Percentiles rank a stretch among this genome's conserved stretches.
These are phyloP conservation scores for Spizaetus ornatus DNA, from an alignment of 2,113 vertebrate species.

Conservation along the genomic window DNA sequence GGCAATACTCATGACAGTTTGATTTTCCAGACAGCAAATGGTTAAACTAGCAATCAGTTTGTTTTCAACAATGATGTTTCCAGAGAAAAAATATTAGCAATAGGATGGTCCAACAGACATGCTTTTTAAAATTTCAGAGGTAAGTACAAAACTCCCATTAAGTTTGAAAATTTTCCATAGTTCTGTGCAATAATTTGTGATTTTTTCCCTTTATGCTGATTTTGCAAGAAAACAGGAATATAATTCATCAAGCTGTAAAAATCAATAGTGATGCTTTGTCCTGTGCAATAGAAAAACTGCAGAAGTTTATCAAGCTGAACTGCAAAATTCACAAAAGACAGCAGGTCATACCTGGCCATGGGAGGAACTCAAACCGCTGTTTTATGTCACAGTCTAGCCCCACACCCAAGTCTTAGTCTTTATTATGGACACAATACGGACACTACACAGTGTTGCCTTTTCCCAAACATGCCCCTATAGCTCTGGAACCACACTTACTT, in stretches of 20 bases:
- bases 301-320: background rate
- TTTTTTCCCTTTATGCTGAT: background rate
- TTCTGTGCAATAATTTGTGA: background rate
- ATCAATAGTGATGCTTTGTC: constrained; percentile 18
- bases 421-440: background rate
- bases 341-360: background rate
- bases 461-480: background rate
- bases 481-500: background rate
- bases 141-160: background rate
- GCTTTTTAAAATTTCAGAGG: background rate
- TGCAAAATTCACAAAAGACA: background rate
- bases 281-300: background rate
- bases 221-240: constrained; percentile 4
- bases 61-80: background rate
- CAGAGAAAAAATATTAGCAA: background rate
- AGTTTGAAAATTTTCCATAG: background rate
- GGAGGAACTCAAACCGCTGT: background rate
- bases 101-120: background rate
- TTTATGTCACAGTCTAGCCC: background rate
- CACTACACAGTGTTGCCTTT: background rate
- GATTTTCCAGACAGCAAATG: background rate
- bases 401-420: background rate
- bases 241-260: constrained; percentile 33
- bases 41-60: background rate
- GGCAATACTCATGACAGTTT: background rate